A percentile compares a stretch with the other conserved stretches of the same genome.
Evolutionary conservation across 2,113 vertebrate species (phyloP).

Genomic region (Hylia prasina): DNA sequence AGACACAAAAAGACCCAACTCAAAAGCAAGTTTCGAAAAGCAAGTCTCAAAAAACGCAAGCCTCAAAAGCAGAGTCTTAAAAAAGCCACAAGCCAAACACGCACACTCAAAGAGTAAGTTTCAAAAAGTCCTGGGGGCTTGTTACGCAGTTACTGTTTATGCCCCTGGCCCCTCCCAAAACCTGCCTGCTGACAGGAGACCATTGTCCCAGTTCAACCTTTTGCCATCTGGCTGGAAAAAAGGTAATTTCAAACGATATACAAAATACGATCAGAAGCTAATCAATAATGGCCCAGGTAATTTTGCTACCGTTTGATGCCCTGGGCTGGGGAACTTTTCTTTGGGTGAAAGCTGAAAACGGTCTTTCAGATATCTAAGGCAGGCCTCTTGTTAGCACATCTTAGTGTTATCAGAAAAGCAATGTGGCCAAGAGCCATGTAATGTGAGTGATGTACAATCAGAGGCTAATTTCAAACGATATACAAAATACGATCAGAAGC

Average conservation of each 20-base stretch:
- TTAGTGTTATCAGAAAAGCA: background rate
- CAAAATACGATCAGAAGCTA: no score
- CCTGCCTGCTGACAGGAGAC: background rate
- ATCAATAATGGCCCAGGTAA: background rate
- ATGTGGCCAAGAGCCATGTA: background rate
- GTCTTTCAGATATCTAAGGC: background rate
- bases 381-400: background rate
- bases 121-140: fast-evolving
- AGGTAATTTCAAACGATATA: no score
- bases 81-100: background rate
- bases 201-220: background rate
- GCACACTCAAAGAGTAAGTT: background rate
- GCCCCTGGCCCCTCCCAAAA: background rate
- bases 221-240: fast-evolving
- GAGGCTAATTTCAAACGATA: background rate
- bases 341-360: background rate
- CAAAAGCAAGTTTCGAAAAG: background rate
- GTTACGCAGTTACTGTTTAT: no score
- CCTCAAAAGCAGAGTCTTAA: background rate
- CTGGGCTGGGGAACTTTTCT: background rate
- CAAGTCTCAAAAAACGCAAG: background rate
- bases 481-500: no score
- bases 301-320: fast-evolving
- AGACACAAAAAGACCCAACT: background rate
- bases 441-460: background rate